Base-by-base conservation (phyloP, 2,888 invertebrate species). In the Encarsia formosa region DNA sequence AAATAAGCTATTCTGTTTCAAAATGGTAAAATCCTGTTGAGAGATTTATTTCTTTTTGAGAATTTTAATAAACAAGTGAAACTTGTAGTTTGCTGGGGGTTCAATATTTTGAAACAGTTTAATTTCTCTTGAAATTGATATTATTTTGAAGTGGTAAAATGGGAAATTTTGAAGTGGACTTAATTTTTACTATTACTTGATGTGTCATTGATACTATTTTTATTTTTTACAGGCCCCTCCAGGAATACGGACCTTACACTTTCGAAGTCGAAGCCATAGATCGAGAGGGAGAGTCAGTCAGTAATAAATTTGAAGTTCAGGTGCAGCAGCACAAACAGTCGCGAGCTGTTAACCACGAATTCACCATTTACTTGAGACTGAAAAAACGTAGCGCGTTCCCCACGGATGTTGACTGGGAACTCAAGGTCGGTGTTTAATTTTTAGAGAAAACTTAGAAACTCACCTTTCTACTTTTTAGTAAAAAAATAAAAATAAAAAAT, bases 201-300 rank as follows among this genome's bases (percentile, higher is more conserved):
- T 26, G 6, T 26, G 26, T 8, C 3, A 19, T 16, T 31, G 15
- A 29, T 39, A 18, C 13, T n/a, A 26, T 20, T 50, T 9, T 22
- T 46, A 1, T 20, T 18, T 34, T 9, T 48, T 45, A 22, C 32
- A 91, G 91, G 57, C 91, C 92, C 15, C 75, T 91, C 49, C 89
- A 90, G 69, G 83, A 86, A 59, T 86, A 90, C 49, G 91, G 90
- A 44, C 84, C 83, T 63, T 91, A 88, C 86, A 81, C 83, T 68
- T 92, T 88, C 75, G 80, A 83, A 48, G 77, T 96, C 13, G 82
- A 85, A 65, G 95, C 93, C 18, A 81, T 82, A 16, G 93, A 95
- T 75, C 85, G 82, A 63, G 84, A 85, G 63, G 89, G 89, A 35
- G 79, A 81, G 22, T 80, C 80, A 3, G 87, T 85, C 0, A 80